These are phyloP conservation scores for Delphinus delphis DNA, from an alignment of 2,113 vertebrate genomes.

Conservation along the genomic window DNA sequence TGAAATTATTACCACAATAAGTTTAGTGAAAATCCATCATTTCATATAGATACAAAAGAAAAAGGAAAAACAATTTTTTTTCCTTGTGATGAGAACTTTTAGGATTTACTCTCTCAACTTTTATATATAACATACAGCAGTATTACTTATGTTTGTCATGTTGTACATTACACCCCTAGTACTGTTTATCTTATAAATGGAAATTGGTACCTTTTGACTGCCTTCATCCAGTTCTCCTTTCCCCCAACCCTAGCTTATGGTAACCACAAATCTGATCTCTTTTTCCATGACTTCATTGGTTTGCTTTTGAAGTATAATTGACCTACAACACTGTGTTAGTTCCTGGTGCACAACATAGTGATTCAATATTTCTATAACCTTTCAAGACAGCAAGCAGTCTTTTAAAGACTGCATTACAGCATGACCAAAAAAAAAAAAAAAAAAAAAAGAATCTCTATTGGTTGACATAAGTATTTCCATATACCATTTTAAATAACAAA, in stretches of 20 bases:
- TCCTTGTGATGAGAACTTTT: neutral
- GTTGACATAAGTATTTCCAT: neutral
- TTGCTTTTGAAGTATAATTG: neutral
- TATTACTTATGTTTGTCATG: neutral
- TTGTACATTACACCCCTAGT: neutral
- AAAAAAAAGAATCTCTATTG: neutral
- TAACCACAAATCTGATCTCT: neutral
- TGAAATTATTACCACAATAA: neutral
- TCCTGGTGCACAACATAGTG: neutral
- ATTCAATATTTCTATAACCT: neutral
- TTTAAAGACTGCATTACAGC: neutral
- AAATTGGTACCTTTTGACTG: neutral
- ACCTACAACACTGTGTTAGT: neutral
- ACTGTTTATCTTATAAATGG: neutral
- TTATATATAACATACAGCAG: neutral
- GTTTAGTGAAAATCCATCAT: neutral
- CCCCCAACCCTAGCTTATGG: neutral
- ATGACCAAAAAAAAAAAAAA: neutral
- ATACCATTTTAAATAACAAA: neutral
- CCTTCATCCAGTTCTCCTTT: neutral
- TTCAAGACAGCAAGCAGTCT: slow-evolving; percentile 30
- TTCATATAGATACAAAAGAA: neutral
- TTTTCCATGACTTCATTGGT: neutral
- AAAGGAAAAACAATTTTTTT: neutral
- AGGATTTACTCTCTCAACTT: neutral